Evolutionary conservation across 1,140 invertebrate species (phyloP).

Genomic region (Carposina sasakii): DNA sequence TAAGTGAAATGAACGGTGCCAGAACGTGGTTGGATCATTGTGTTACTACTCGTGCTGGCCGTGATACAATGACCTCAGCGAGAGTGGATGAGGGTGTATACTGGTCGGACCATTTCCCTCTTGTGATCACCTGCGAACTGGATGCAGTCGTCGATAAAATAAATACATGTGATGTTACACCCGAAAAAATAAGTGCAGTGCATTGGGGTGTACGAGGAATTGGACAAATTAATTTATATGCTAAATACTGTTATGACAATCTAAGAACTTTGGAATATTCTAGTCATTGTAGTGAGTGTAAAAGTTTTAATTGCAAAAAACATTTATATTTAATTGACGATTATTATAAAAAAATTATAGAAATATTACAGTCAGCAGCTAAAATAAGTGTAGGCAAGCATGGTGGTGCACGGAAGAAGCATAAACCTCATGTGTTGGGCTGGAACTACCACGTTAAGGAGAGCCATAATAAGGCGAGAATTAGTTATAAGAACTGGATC

Average conservation of each 20-base stretch:
- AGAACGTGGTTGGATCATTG: not conserved
- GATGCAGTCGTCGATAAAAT: not conserved
- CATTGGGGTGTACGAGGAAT: not conserved
- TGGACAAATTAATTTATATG: not conserved
- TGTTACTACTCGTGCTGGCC: not conserved
- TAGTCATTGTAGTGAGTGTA: not conserved
- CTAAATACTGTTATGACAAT: too few relatives aligned
- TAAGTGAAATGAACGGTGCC: not conserved
- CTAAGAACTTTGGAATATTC: not conserved
- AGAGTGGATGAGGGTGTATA: not conserved
- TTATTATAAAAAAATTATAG: not conserved
- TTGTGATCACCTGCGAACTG: not conserved
- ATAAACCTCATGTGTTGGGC: not conserved
- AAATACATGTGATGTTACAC: not conserved
- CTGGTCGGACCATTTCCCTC: not conserved
- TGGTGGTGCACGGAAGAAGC: not conserved
- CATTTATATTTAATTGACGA: not conserved
- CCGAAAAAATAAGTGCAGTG: not conserved
- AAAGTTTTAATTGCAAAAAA: not conserved
- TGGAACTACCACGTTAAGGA: not conserved
- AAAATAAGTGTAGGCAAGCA: not conserved
- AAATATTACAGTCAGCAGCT: not conserved
- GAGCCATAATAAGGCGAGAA: not conserved
- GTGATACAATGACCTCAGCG: not conserved
- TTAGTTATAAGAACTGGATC: not conserved